Percentiles rank a stretch among this genome's conserved stretches.
phyloP scores from a whole-genome alignment of 2,113 vertebrate genomes.

The Daubentonia madagascariensis region DNA sequence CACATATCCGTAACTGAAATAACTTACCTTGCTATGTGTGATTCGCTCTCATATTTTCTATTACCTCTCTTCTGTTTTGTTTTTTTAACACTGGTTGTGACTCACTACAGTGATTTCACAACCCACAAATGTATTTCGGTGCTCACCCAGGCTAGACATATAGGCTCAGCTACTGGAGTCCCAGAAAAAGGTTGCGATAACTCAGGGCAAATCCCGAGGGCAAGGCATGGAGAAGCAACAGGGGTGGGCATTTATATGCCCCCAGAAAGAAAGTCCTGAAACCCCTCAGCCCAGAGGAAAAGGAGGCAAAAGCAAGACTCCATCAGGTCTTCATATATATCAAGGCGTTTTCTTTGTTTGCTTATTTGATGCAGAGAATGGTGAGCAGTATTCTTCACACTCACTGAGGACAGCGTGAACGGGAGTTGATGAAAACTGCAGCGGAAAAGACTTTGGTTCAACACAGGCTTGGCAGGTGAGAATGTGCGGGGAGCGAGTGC shows the following conservation, averaged over 20 bases:
- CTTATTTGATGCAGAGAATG: not conserved
- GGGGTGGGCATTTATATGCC: not conserved
- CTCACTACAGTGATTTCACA: not conserved
- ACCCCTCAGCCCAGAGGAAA: not conserved
- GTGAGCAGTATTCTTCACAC: not conserved
- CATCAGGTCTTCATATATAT: not conserved
- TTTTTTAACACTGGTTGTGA: not conserved
- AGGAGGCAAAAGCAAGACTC: not conserved
- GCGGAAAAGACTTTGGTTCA: not conserved
- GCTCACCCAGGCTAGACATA: not conserved
- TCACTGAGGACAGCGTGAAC: not conserved
- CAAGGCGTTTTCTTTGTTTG: not conserved
- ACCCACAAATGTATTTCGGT: not conserved
- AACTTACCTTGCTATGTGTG: not conserved
- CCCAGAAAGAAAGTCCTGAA: not conserved
- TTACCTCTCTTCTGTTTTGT: not conserved
- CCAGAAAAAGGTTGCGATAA: not conserved
- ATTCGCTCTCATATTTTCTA: not conserved
- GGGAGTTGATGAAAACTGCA: not conserved
- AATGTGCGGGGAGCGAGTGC: not conserved
- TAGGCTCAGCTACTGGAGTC: not conserved
- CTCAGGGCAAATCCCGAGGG: not conserved
- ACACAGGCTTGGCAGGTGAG: not conserved
- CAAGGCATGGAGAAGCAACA: not conserved
- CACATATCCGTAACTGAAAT: not conserved